Evolutionary conservation across 2,113 vertebrate species (phyloP).

Genomic region (Indri indri): DNA sequence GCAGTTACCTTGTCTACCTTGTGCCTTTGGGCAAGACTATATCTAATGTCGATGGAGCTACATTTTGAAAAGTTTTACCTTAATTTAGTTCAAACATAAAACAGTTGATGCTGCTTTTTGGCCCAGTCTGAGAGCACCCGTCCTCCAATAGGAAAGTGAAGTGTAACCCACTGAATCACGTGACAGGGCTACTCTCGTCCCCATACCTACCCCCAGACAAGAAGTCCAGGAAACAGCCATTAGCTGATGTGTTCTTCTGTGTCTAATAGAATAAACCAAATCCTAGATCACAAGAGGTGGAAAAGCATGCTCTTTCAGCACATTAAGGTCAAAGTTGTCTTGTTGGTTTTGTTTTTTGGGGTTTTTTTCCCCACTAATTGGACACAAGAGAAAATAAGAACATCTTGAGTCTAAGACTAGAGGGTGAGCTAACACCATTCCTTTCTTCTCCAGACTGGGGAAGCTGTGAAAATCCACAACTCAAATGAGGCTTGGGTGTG

Average conservation of each 20-base stretch:
- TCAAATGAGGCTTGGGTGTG: not conserved
- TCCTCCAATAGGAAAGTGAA: not conserved
- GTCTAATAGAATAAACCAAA: not conserved
- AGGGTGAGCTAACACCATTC: not conserved
- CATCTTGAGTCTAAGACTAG: not conserved
- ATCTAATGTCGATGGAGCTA: not conserved
- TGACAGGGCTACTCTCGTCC: not conserved
- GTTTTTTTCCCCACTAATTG: not conserved
- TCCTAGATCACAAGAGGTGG: not conserved
- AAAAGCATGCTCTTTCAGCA: not conserved
- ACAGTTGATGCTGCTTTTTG: not conserved
- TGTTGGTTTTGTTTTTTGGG: not conserved
- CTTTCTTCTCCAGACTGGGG: not conserved
- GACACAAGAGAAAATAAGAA: slow-evolving; percentile 25
- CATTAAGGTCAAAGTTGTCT: not conserved
- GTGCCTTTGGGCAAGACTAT: not conserved
- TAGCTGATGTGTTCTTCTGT: not conserved
- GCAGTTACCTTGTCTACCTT: not conserved
- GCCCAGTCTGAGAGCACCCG: not conserved
- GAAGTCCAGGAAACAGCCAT: not conserved
- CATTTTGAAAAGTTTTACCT: slow-evolving; percentile 10
- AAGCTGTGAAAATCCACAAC: not conserved
- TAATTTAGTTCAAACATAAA: not conserved
- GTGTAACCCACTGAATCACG: not conserved
- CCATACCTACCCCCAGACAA: not conserved